Conservation (phyloP, 2,113 vertebrate species). For the Naja naja region DNA sequence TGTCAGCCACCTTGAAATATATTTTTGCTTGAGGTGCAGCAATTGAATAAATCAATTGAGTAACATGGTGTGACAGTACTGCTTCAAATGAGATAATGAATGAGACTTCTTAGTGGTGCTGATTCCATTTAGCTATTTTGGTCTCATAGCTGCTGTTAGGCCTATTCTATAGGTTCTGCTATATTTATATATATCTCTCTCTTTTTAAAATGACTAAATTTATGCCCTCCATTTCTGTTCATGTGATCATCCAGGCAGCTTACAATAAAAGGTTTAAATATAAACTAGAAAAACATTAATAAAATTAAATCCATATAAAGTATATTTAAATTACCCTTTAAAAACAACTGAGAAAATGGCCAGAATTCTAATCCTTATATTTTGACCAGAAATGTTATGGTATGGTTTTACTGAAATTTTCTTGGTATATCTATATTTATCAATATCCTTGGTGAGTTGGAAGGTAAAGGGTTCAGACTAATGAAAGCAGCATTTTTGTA, state of each 20-base stretch:
- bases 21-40: background rate
- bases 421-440: background rate
- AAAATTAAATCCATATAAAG: background rate
- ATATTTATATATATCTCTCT: background rate
- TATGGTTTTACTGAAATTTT: background rate
- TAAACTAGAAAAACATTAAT: background rate
- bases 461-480: background rate
- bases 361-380: background rate
- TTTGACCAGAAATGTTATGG: background rate
- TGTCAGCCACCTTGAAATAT: background rate
- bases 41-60: background rate
- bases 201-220: background rate
- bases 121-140: background rate
- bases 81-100: background rate
- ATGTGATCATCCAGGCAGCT: background rate
- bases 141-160: background rate
- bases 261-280: background rate
- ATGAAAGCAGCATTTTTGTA: background rate
- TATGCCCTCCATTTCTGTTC: background rate
- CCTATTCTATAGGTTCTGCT: background rate
- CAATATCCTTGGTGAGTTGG: background rate
- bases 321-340: background rate
- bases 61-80: background rate
- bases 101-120: background rate
- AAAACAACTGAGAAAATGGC: background rate